Conservation (phyloP, 1,140 invertebrate species). For the Rhopalosiphum padi region DNA sequence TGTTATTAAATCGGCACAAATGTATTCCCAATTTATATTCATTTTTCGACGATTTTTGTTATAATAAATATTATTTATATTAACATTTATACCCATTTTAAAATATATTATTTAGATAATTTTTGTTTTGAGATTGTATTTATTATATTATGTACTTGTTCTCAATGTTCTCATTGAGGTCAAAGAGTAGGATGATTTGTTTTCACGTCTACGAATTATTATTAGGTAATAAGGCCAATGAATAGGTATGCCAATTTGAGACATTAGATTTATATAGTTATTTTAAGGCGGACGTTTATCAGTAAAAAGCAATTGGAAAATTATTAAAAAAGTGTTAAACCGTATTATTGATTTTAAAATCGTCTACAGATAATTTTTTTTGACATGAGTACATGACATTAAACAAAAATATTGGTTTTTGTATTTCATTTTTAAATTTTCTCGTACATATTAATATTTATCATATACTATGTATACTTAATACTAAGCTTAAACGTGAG, state of each 20-base stretch:
- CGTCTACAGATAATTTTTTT: background rate
- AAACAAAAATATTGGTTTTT: background rate
- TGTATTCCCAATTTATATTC: background rate
- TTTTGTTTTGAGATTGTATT: background rate
- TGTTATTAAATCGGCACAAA: background rate
- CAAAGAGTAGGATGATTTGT: constrained; percentile 8
- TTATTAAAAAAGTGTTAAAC: background rate
- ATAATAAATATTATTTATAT: background rate
- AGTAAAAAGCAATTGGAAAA: background rate
- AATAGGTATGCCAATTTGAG: background rate
- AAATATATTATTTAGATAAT: background rate
- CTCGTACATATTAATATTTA: background rate
- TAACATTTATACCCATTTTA: background rate
- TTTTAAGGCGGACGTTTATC: background rate
- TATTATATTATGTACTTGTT: background rate
- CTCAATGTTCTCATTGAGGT: background rate
- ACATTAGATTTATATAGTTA: background rate
- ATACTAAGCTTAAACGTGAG: no score
- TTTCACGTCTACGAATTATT: background rate
- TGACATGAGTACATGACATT: background rate
- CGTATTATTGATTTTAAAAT: background rate
- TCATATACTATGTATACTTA: background rate
- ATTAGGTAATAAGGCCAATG: background rate
- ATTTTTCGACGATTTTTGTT: background rate
- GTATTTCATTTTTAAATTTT: no score